Base-by-base conservation (phyloP, 2,797 vertebrate species). In the Artibeus lituratus region DNA sequence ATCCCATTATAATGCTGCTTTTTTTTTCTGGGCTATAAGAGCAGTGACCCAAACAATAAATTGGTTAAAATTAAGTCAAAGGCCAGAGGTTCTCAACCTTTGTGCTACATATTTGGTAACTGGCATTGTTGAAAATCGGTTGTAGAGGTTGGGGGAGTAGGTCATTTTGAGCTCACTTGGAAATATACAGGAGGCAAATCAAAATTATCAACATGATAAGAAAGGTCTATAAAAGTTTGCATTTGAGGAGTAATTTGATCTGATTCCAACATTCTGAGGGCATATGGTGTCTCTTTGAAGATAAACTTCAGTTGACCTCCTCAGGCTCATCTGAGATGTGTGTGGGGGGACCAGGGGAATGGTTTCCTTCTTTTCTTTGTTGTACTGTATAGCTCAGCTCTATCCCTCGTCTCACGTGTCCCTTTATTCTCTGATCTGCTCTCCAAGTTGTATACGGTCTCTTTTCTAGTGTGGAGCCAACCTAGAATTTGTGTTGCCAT, bases 21-120 rank as follows among this genome's bases (percentile, higher is more conserved):
- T 87, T 26, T 37, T 53, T 84, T 84, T 26, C 3, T 24, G n/a
- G 57, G 77, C 44, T 55, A 21, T 24, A 32, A 65, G 35, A 67
- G 57, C n/a, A 86, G 83, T 57, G 62, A 72, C 29, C 51, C 9
- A 10, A 95, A 92, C 18, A 73, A 74, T 84, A 82, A 88, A 39
- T 39, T 95, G 55, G 39, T 70, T 70, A 85, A 95, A 96, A 92
- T 77, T 72, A 90, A 95, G 62, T 18, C 72, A 82, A 90, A 94
- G 44, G n/a, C 47, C 67, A 92, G n/a, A 92, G 44, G 19, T 87
- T 92, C 73, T 95, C 37, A 82, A 70, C 7, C 32, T 69, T 92
- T 57, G 37, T 90, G 69, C 21, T 91, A 18, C 82, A 26, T 90
- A 55, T 82, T 93, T 92, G 83, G 67, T 85, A 87, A 72, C 62